These are phyloP conservation scores for Hypomesus transpacificus DNA, from an alignment of 2,113 vertebrate genomes.

Conservation along the genomic window DNA sequence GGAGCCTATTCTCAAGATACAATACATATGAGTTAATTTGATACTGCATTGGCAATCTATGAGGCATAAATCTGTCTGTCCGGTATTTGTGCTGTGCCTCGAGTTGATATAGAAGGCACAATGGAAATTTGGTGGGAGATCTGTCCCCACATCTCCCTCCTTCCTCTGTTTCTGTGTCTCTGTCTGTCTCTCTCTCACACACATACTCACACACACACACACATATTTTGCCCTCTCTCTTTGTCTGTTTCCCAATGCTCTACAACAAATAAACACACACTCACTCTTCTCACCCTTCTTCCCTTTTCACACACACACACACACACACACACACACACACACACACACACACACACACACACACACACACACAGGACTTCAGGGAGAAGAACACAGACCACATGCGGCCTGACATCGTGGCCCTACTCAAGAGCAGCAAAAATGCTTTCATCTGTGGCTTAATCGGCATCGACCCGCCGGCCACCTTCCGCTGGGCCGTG, in stretches of 20 bases:
- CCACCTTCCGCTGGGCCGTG: slow-evolving; percentile 95
- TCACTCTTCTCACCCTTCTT: background rate
- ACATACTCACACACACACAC: background rate
- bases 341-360: background rate
- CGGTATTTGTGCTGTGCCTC: too few relatives aligned
- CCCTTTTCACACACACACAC: background rate
- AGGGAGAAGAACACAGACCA: slow-evolving; percentile 99
- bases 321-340: background rate
- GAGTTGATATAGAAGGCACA: too few relatives aligned
- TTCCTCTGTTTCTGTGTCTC: background rate
- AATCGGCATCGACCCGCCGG: slow-evolving; percentile 91
- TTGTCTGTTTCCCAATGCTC: background rate
- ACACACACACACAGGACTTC: slow-evolving; percentile 80
- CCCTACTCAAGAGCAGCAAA: slow-evolving; percentile 90
- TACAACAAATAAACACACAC: background rate
- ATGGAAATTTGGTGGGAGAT: too few relatives aligned
- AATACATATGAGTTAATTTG: background rate
- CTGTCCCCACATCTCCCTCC: background rate
- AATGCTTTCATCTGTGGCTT: slow-evolving; percentile 91
- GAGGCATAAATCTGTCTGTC: background rate
- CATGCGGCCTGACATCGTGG: slow-evolving; percentile 96
- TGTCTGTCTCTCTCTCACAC: background rate
- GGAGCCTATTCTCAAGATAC: background rate
- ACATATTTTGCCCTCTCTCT: background rate
- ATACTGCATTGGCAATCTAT: background rate